A percentile compares a stretch with the other conserved stretches of the same genome.
Evolutionary conservation across 2,113 vertebrate genomes (phyloP).

Genomic region (Pollachius pollachius): DNA sequence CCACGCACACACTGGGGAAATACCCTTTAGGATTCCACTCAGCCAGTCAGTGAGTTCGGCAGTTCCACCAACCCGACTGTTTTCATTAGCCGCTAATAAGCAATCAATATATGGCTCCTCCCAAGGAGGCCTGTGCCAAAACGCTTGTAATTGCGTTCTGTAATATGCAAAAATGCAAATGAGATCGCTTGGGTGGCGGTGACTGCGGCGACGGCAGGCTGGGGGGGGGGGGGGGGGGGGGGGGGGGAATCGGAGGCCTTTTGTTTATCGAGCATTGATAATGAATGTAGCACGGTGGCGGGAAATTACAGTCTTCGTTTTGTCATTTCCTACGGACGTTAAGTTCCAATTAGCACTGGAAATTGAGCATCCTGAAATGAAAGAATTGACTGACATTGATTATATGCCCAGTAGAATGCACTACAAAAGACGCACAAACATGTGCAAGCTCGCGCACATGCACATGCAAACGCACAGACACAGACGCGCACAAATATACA

Average conservation of each 20-base stretch:
- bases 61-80: constrained; percentile 1
- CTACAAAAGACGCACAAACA: not conserved
- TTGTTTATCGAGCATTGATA: constrained; percentile 62
- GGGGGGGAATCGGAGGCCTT: constrained; percentile 27
- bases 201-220: constrained; percentile 27
- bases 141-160: constrained; percentile 62
- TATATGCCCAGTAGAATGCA: constrained; percentile 17
- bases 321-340: constrained; percentile 65
- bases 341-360: constrained; percentile 64
- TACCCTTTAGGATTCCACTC: too few species aligned
- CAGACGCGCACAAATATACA: too few species aligned
- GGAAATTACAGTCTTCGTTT: constrained; percentile 66
- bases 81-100: constrained; percentile 71
- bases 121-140: constrained; percentile 47
- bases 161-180: constrained; percentile 46
- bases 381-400: constrained; percentile 50
- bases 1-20: not conserved
- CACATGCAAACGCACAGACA: too few species aligned
- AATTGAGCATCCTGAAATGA: constrained; percentile 61
- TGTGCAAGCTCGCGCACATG: too few species aligned
- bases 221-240: not conserved
- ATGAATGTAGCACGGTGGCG: constrained; percentile 57
- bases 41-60: too few species aligned
- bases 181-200: not conserved
- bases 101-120: constrained; percentile 70